phyloP scores from a whole-genome alignment of 1,140 invertebrate species.

The honey bee (Apis mellifera) region Amel_HAv3.1 CM009931.2:17243001-17243500 shows the following conservation, averaged over 20 bases:
- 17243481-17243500: not conserved
- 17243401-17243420: slow-evolving; percentile 15
- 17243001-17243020: no score
- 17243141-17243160: not conserved
- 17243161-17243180: not conserved
- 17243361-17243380: not conserved
- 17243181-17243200: not conserved
- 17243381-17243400: slow-evolving; percentile 1
- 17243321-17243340: slow-evolving; percentile 21
- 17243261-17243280: slow-evolving; percentile 3
- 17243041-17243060: no score
- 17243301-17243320: slow-evolving; percentile 4
- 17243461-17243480: not conserved
- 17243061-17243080: no score
- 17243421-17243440: no score
- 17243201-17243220: not conserved
- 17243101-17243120: not conserved
- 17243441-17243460: no score
- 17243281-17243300: slow-evolving; percentile 2
- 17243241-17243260: not conserved
- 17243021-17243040: no score
- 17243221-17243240: slow-evolving; percentile 7
- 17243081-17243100: no score
- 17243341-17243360: not conserved
- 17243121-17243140: not conserved